phyloP scores from a whole-genome alignment of 2,113 vertebrate genomes.

The Cyanoramphus novaezelandiae region DNA sequence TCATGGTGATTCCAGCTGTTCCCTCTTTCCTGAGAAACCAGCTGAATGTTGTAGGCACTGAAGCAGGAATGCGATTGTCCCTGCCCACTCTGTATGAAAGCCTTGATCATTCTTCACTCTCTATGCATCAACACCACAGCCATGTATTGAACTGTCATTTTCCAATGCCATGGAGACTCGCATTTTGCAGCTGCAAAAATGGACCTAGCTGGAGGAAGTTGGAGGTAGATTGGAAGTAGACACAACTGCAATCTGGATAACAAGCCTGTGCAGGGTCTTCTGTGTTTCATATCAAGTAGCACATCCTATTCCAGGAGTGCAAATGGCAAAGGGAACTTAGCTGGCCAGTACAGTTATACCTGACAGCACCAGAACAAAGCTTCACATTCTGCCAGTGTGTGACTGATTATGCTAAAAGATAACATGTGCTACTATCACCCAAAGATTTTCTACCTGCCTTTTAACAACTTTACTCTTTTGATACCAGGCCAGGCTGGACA shows the following conservation, averaged over 20 bases:
- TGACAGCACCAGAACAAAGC: not conserved
- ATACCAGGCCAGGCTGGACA: not conserved
- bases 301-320: not conserved
- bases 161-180: not conserved
- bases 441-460: not conserved
- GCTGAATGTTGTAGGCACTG: not conserved
- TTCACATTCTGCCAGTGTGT: not conserved
- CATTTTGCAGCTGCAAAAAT: not conserved
- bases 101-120: not conserved
- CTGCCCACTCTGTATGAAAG: rapidly evolving
- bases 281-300: not conserved
- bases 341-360: not conserved
- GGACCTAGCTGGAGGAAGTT: not conserved
- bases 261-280: not conserved
- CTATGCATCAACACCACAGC: not conserved
- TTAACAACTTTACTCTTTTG: not conserved
- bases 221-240: not conserved
- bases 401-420: not conserved
- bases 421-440: not conserved
- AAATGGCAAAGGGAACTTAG: not conserved
- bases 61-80: not conserved
- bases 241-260: not conserved
- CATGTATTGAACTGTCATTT: rapidly evolving
- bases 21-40: not conserved
- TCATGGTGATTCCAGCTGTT: not conserved